Evolutionary conservation across 2,797 vertebrate species (phyloP).

Genomic region (Enteromius afrohamiltoni): DNA sequence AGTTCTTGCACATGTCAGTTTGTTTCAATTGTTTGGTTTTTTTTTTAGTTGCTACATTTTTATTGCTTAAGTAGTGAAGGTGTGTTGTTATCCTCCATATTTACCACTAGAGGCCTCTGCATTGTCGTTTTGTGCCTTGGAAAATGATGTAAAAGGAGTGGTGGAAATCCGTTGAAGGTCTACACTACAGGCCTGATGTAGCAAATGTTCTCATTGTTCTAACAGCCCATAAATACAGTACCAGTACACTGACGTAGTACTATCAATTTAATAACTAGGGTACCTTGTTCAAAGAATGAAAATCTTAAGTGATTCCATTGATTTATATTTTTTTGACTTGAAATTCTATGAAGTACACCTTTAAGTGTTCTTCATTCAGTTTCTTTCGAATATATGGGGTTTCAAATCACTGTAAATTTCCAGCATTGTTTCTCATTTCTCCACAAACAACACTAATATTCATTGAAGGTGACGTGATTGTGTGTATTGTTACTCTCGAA

Average conservation of each 20-base stretch:
- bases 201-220: background rate
- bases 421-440: background rate
- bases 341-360: background rate
- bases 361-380: slow-evolving; percentile 7
- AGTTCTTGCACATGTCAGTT: slow-evolving; percentile 20
- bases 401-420: background rate
- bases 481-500: background rate
- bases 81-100: slow-evolving; percentile 22
- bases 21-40: slow-evolving; percentile 50
- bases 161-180: background rate
- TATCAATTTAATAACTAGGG: background rate
- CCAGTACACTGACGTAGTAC: background rate
- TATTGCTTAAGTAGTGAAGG: slow-evolving; percentile 23
- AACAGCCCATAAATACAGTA: background rate
- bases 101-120: slow-evolving; percentile 54
- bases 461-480: background rate
- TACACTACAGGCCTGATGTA: background rate
- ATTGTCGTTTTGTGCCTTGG: slow-evolving; percentile 69
- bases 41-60: slow-evolving; percentile 54
- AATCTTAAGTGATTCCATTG: background rate
- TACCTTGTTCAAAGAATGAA: background rate
- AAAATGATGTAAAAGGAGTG: slow-evolving; percentile 22
- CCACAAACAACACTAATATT: background rate
- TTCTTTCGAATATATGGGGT: background rate
- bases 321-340: background rate